Conservation (phyloP, 2,113 vertebrate genomes). For the Glaucidium brasilianum region DNA sequence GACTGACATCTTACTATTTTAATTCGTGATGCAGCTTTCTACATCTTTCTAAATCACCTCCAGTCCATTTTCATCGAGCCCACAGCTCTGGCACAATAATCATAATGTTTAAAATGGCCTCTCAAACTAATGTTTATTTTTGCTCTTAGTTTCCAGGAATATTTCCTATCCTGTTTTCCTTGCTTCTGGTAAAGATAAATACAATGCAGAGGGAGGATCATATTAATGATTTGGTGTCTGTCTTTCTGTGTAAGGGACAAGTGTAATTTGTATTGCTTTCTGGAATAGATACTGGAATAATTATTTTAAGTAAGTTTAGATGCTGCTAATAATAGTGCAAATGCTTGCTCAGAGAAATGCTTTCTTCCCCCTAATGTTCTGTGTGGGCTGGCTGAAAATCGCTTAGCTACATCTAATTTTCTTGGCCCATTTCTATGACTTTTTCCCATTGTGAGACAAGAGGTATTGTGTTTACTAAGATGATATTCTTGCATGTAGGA, state of each 20-base stretch:
- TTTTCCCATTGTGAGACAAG: not conserved
- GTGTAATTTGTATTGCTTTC: not conserved
- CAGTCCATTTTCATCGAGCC: not conserved
- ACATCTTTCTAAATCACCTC: not conserved
- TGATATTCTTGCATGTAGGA: not conserved
- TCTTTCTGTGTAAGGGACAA: not conserved
- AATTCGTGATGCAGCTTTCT: not conserved
- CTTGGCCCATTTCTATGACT: not conserved
- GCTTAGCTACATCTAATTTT: not conserved
- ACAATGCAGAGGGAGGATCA: not conserved
- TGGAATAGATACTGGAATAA: not conserved
- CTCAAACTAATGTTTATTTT: not conserved
- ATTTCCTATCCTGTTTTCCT: not conserved
- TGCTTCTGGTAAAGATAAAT: not conserved
- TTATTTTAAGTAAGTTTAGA: slow-evolving; percentile 27
- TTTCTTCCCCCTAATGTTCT: slow-evolving; percentile 11
- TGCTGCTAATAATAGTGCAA: slow-evolving; percentile 41
- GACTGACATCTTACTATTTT: not conserved
- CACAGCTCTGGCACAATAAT: not conserved
- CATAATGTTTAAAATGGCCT: not conserved
- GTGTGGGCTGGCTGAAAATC: slow-evolving; percentile 19
- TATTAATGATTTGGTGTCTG: slow-evolving; percentile 5
- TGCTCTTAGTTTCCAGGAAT: not conserved
- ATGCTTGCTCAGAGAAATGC: not conserved
- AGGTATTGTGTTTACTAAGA: not conserved